These are phyloP conservation scores for Naso thynnoides DNA, from an alignment of 2,797 vertebrate genomes.

Conservation along the genomic window DNA sequence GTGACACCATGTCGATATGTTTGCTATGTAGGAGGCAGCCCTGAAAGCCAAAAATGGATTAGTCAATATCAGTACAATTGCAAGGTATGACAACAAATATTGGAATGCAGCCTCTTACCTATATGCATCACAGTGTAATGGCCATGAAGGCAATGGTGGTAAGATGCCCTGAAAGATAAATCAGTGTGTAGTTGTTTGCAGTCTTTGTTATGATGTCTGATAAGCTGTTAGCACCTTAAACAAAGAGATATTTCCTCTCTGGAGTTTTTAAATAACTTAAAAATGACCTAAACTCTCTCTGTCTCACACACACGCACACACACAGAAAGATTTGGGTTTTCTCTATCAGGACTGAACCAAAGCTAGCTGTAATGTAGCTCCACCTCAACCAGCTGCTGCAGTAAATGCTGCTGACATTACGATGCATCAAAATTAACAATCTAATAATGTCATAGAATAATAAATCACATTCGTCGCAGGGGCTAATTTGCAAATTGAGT, in stretches of 20 bases:
- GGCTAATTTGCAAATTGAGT: neutral
- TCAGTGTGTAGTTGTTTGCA: too few relatives aligned
- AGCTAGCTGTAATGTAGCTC: neutral
- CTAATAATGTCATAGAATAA: neutral
- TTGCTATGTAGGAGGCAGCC: slow-evolving; percentile 2
- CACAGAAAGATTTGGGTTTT: too few relatives aligned
- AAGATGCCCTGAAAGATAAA: too few relatives aligned
- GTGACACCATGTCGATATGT: slow-evolving; percentile 6
- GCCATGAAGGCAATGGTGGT: neutral
- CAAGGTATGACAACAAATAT: neutral
- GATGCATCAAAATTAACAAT: neutral
- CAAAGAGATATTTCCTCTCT: too few relatives aligned
- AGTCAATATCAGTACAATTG: slow-evolving; percentile 2
- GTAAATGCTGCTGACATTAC: neutral
- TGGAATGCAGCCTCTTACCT: neutral
- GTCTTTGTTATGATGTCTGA: too few relatives aligned
- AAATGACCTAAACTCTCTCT: too few relatives aligned
- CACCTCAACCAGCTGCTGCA: neutral
- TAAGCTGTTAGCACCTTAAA: too few relatives aligned
- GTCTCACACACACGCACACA: too few relatives aligned
- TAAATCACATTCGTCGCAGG: neutral
- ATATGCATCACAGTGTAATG: neutral
- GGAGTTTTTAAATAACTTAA: too few relatives aligned
- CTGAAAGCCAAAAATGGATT: neutral
- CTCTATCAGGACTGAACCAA: too few relatives aligned